phyloP scores from a whole-genome alignment of 2,888 invertebrate species.

The Synanthedon tipuliformis region DNA sequence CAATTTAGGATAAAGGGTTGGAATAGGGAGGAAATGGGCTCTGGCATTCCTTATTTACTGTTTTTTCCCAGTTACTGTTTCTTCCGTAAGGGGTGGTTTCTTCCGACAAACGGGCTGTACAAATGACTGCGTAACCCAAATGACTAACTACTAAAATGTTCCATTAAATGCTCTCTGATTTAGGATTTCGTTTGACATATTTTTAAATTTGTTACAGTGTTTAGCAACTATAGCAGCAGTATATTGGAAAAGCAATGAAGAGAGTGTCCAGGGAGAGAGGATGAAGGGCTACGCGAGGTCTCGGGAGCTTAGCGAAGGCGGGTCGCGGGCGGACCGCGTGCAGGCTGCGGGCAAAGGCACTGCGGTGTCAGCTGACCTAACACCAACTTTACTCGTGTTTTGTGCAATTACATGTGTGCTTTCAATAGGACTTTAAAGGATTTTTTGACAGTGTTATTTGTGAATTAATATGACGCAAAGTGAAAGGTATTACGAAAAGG shows the following conservation, averaged over 20 bases:
- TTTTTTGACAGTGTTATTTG: neutral
- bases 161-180: too few relatives aligned
- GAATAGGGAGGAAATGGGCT: too few relatives aligned
- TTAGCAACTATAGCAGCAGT: slow-evolving; percentile 88
- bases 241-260: slow-evolving; percentile 89
- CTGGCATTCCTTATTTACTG: too few relatives aligned
- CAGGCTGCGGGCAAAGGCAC: slow-evolving; percentile 71
- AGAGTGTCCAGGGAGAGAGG: slow-evolving; percentile 84
- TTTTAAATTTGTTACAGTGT: slow-evolving; percentile 64
- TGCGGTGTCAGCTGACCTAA: slow-evolving; percentile 6
- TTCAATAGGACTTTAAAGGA: neutral
- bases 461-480: neutral
- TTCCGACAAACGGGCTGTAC: too few relatives aligned
- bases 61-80: too few relatives aligned
- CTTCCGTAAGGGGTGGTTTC: too few relatives aligned
- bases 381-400: slow-evolving; percentile 16
- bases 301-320: slow-evolving; percentile 76
- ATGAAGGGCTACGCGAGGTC: slow-evolving; percentile 83
- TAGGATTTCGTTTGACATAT: neutral
- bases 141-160: too few relatives aligned
- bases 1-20: too few relatives aligned
- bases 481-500: neutral
- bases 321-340: slow-evolving; percentile 79
- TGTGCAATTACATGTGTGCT: slow-evolving; percentile 13
- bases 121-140: too few relatives aligned